A percentile compares a stretch with the other conserved stretches of the same genome.
Evolutionary conservation across 2,797 vertebrate species (phyloP).

Genomic region (Clamator glandarius): DNA sequence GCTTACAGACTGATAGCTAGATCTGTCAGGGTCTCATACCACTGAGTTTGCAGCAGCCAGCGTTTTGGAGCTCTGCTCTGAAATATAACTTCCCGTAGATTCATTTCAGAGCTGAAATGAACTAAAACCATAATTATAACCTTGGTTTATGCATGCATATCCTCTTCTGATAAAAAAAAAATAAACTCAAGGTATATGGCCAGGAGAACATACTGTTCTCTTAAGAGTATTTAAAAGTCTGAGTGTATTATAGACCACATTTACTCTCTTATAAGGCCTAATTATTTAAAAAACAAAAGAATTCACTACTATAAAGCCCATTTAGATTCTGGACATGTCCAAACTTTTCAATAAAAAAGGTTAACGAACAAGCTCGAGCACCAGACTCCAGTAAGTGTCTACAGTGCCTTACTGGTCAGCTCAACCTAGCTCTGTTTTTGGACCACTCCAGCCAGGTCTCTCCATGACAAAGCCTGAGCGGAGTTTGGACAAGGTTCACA

Average conservation of each 20-base stretch:
- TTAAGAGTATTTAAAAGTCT: neutral
- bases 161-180: neutral
- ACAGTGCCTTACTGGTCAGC: neutral
- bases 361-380: neutral
- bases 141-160: neutral
- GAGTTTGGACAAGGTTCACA: neutral
- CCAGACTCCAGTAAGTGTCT: neutral
- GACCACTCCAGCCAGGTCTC: neutral
- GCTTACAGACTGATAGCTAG: constrained; percentile 31
- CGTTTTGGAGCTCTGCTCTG: constrained; percentile 41
- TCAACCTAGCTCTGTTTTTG: neutral
- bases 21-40: constrained; percentile 38
- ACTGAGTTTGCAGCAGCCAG: constrained; percentile 26
- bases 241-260: neutral
- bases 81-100: constrained; percentile 31
- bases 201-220: neutral
- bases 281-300: neutral
- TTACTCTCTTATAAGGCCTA: neutral
- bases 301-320: neutral
- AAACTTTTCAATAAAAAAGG: neutral
- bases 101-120: constrained; percentile 62
- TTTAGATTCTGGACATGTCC: neutral
- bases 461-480: neutral
- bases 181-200: neutral
- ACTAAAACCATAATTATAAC: constrained; percentile 59